Evolutionary conservation across 2,797 vertebrate species (phyloP).

Genomic region (Arctocebus calabarensis): DNA sequence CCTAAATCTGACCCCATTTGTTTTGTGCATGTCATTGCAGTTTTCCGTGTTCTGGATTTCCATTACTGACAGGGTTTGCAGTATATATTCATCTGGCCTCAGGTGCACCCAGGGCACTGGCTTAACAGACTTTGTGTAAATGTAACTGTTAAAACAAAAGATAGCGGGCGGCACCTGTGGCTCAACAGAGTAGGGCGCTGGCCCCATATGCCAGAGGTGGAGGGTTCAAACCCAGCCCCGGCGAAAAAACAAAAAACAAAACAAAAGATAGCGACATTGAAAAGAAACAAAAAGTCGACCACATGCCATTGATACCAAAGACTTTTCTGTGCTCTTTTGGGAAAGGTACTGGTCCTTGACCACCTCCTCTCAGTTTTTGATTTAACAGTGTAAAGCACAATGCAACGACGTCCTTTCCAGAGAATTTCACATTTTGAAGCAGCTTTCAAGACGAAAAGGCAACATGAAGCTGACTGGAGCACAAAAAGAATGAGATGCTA

Average conservation of each 20-base stretch:
- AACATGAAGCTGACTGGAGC: background rate
- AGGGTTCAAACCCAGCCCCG: too few species aligned
- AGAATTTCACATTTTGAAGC: constrained; percentile 56
- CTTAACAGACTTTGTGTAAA: constrained; percentile 77
- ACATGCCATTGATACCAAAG: constrained; percentile 59
- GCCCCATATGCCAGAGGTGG: too few species aligned
- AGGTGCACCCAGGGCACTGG: constrained; percentile 61
- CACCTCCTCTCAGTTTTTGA: constrained; percentile 50
- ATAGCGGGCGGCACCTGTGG: background rate
- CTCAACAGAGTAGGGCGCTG: too few species aligned
- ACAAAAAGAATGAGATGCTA: background rate
- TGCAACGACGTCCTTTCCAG: background rate
- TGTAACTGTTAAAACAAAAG: constrained; percentile 73
- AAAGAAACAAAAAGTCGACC: background rate
- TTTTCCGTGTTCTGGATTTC: constrained; percentile 47
- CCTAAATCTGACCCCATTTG: background rate
- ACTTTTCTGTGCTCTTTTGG: background rate
- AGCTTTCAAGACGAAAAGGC: background rate
- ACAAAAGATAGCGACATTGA: constrained; percentile 68
- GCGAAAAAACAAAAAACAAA: constrained; percentile 22
- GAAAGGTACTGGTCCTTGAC: background rate
- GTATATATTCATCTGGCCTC: constrained; percentile 47
- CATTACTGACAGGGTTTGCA: background rate
- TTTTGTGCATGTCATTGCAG: background rate
- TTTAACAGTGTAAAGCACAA: constrained; percentile 51